phyloP scores from a whole-genome alignment of 2,113 vertebrate species.

The Nothoprocta pentlandii region DNA sequence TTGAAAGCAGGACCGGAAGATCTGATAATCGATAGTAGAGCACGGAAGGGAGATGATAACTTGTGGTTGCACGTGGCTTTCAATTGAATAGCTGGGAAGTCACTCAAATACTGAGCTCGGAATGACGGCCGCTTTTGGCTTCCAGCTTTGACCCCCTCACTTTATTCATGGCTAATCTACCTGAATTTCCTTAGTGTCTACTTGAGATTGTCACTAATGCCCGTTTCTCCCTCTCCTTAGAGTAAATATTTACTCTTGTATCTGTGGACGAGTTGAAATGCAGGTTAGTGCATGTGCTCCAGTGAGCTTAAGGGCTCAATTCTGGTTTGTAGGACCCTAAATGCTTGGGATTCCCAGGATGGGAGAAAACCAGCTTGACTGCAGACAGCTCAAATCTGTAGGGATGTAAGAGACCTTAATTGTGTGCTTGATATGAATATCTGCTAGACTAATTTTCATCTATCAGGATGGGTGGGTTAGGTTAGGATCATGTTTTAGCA shows the following conservation, averaged over 20 bases:
- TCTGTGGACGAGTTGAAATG: neutral
- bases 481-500: neutral
- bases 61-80: neutral
- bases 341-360: neutral
- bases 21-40: neutral
- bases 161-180: neutral
- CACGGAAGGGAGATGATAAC: neutral
- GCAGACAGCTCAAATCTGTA: neutral
- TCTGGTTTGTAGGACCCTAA: neutral
- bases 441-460: neutral
- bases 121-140: neutral
- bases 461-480: rapidly evolving
- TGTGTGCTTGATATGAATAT: neutral
- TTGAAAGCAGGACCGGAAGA: constrained; percentile 18
- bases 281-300: neutral
- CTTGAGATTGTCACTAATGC: neutral
- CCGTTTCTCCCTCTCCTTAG: neutral
- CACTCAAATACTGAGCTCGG: neutral
- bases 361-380: neutral
- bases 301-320: rapidly evolving
- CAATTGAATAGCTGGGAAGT: neutral
- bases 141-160: constrained; percentile 24
- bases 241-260: neutral
- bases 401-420: neutral
- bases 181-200: neutral